These are phyloP conservation scores for Aleiodes testaceus DNA, from an alignment of 2,888 invertebrate genomes.

Conservation along the genomic window DNA sequence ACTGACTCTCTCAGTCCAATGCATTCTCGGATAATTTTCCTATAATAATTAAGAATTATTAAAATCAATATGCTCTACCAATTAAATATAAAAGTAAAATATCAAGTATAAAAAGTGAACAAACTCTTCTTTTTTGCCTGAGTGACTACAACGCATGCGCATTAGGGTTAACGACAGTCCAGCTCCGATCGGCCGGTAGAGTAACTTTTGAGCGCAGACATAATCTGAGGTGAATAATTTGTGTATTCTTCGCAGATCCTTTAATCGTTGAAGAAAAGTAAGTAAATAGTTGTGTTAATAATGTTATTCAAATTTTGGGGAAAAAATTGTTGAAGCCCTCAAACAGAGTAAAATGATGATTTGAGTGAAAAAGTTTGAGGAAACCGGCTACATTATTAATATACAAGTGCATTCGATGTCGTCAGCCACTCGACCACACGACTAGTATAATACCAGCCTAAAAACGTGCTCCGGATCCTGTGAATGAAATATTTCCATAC, in stretches of 20 bases:
- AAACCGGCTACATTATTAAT: not conserved
- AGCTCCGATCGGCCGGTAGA: conserved; percentile 10
- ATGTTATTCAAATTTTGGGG: not conserved
- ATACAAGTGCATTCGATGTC: not conserved
- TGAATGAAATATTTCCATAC: not conserved
- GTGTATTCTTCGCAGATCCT: not conserved
- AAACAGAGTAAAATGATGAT: not conserved
- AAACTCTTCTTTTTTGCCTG: not conserved
- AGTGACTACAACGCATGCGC: not conserved
- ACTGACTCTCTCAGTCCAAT: not conserved
- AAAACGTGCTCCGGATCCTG: conserved; percentile 1
- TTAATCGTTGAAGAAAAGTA: conserved; percentile 4
- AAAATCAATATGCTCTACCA: not conserved
- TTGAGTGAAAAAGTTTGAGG: not conserved
- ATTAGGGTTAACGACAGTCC: not conserved
- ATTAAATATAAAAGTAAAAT: not conserved
- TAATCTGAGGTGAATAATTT: conserved; percentile 6
- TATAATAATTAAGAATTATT: not conserved
- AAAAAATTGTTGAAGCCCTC: not conserved
- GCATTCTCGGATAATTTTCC: not conserved
- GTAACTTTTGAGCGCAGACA: conserved; percentile 11
- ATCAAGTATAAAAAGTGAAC: not conserved
- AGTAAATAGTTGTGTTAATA: not conserved
- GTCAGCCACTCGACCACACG: not conserved
- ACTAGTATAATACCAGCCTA: not conserved